A percentile compares a stretch with the other conserved stretches of the same genome.
Conservation (phyloP, 2,113 vertebrate genomes). For the Scomber japonicus region DNA sequence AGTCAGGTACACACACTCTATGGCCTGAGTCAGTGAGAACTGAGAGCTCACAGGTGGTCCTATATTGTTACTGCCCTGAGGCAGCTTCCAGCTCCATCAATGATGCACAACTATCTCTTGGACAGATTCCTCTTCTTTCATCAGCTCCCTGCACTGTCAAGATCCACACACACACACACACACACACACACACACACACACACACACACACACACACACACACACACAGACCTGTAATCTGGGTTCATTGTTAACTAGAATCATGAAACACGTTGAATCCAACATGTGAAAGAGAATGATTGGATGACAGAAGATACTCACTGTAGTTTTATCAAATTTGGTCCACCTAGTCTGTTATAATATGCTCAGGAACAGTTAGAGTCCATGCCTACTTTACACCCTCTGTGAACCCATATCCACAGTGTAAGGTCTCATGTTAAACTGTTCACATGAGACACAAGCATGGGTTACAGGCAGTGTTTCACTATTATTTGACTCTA, state of each 20-base stretch:
- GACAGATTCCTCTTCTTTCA: constrained; percentile 54
- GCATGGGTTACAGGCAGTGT: no score
- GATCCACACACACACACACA: constrained; percentile 3
- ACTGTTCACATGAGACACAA: no score
- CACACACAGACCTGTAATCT: constrained; percentile 26
- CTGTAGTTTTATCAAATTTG: not conserved
- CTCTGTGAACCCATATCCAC: not conserved
- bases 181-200: constrained; percentile 14
- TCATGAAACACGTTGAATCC: no score
- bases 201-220: constrained; percentile 4
- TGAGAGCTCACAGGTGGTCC: constrained; percentile 64
- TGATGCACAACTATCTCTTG: constrained; percentile 62
- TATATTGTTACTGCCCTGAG: constrained; percentile 47
- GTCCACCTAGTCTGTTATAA: no score
- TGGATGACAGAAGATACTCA: not conserved
- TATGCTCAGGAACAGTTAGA: no score
- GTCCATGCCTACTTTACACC: no score
- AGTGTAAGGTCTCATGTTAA: no score
- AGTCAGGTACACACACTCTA: constrained; percentile 13
- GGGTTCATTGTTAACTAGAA: not conserved
- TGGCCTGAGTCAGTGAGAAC: constrained; percentile 25
- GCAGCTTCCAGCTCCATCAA: constrained; percentile 52
- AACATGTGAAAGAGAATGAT: not conserved
- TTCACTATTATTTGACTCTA: no score
- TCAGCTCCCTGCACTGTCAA: constrained; percentile 2